These are phyloP conservation scores for Anarsia innoxiella DNA, from an alignment of 2,888 invertebrate species.

Conservation along the genomic window DNA sequence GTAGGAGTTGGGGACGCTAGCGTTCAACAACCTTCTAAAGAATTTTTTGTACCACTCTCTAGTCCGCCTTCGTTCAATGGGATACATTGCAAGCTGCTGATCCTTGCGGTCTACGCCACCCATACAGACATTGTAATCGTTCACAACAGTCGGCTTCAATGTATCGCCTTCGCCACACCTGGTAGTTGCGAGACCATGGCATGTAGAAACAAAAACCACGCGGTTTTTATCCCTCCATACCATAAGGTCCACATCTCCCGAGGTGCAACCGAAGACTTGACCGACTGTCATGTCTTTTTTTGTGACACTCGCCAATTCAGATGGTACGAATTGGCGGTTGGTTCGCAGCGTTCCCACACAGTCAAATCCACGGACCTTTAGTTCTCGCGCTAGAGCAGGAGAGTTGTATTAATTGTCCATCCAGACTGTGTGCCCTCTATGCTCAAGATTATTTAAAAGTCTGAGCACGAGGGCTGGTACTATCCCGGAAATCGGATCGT, in stretches of 20 bases:
- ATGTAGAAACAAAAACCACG: no score
- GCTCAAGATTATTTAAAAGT: no score
- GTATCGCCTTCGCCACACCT: conserved; percentile 4
- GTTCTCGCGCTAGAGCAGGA: no score
- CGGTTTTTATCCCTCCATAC: no score
- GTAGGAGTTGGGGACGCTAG: no score
- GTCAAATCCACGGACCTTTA: no score
- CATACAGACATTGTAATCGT: no score
- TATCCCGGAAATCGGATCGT: background rate
- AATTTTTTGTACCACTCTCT: background rate
- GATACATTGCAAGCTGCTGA: conserved; percentile 6
- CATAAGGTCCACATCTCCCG: conserved; percentile 14
- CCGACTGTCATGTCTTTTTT: background rate
- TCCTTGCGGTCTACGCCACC: no score
- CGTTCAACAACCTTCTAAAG: background rate
- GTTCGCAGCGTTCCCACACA: conserved; percentile 7
- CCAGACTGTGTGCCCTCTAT: no score
- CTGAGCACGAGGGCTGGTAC: no score
- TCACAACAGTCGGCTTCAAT: conserved; percentile 12
- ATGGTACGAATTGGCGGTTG: conserved; percentile 5
- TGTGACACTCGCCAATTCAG: background rate
- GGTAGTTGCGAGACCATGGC: conserved; percentile 14
- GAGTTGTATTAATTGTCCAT: conserved; percentile 1
- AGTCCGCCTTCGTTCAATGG: background rate
- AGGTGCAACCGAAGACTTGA: conserved; percentile 10